Base-by-base conservation (phyloP, 2,888 invertebrate species). In the Sinelater perroti region DNA sequence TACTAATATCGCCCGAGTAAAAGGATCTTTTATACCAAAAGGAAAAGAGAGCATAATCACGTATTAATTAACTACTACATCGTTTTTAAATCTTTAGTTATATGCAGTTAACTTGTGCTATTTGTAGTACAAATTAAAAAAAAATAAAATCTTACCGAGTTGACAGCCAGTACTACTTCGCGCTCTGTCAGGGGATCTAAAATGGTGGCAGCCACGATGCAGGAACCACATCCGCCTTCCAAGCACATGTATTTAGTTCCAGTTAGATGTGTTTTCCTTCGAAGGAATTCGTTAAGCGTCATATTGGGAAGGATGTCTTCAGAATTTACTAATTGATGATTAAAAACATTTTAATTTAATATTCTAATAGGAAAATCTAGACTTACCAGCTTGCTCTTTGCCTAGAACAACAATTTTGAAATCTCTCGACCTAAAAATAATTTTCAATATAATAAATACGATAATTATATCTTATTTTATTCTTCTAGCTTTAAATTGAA, bases 151-250 rank as follows among this genome's bases (percentile, higher is more conserved):
- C 10, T 80, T 75, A 87, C 88, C 46, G 88, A 88, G 73, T 88
- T 89, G 0, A 87, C 85, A 28, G 87, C 81, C 67, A 84, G 79
- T 0, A 81, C 78, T 3, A 77, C 74, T 20, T 77, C 78, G 62
- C 81, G 79, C 3, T 81, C 80, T 0, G 82, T 83, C 5, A 68
- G 72, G 0, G 82, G 79, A 62, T 84, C 79, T 1, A 73, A 72
- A 8, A 72, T 78, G 0, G 79, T 70, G 0, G 81, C 82, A 1
- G 81, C 77, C 1, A 85, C 85, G 1, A 84, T 78, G 67, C 89
- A 90, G 0, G 83, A 83, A 0, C 90, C 90, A 65, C 90, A 90
- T 1, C 89, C 89, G 0, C 89, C 90, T 71, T 89, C 89, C 24
- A 82, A 81, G 64, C 89, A 89, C 87, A 88, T 88, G 3, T 78